Evolutionary conservation across 2,888 invertebrate species (phyloP).

Genomic region (Scaptomyza reducta): DNA sequence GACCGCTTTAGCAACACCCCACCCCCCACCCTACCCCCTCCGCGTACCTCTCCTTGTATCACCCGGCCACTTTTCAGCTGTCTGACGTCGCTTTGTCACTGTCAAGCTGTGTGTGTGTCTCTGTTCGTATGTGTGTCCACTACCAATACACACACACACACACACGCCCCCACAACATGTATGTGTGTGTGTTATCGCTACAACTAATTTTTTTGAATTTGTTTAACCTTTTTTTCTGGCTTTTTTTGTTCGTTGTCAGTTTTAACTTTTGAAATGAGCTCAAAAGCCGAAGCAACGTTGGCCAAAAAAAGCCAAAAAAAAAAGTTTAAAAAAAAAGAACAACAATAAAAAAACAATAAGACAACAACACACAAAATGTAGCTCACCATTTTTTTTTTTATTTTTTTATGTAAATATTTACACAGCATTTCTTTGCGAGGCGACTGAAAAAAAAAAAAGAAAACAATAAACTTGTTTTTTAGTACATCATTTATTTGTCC

Average conservation of each 20-base stretch:
- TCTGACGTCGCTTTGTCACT: conserved; percentile 76
- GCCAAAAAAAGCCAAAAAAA: conserved; percentile 51
- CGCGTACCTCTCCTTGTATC: no score
- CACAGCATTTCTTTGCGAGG: no score
- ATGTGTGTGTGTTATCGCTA: conserved; percentile 55
- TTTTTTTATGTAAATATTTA: no score
- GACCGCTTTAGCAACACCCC: conserved; percentile 27
- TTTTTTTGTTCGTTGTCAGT: conserved; percentile 26
- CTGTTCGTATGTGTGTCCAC: conserved; percentile 28
- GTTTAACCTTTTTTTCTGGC: conserved; percentile 70
- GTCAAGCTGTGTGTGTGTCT: conserved; percentile 41
- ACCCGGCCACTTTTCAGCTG: conserved; percentile 40
- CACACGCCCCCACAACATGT: conserved; percentile 14
- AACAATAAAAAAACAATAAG: conserved; percentile 37
- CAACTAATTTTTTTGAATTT: conserved; percentile 61
- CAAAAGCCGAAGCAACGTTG: conserved; percentile 53
- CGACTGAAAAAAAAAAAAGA: neutral
- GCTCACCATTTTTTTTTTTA: conserved; percentile 70
- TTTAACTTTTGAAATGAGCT: conserved; percentile 65
- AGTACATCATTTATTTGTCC: conserved; percentile 62
- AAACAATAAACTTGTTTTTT: conserved; percentile 42
- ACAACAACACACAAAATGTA: conserved; percentile 68
- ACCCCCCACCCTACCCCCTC: no score
- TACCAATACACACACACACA: conserved; percentile 42
- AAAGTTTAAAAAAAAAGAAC: neutral